A percentile compares a stretch with the other conserved stretches of the same genome.
phyloP scores from a whole-genome alignment of 2,797 vertebrate species.

The Eulemur albifrons region DNA sequence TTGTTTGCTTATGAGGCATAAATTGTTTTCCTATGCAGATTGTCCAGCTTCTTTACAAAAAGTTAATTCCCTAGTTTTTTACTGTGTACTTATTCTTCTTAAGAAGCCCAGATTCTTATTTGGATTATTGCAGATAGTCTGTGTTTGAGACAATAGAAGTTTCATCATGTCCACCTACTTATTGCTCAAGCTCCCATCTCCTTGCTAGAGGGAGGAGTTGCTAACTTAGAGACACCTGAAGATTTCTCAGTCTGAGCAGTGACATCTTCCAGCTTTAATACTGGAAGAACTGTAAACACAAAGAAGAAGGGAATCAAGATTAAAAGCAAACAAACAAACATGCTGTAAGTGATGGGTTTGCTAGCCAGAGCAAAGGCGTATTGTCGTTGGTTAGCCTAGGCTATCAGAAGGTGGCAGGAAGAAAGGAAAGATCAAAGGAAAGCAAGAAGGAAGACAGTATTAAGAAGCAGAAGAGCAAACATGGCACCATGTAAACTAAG shows the following conservation, averaged over 20 bases:
- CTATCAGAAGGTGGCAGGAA: not conserved
- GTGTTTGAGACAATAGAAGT: not conserved
- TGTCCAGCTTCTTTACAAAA: not conserved
- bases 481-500: not conserved
- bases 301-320: not conserved
- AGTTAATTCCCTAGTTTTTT: not conserved
- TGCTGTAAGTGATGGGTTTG: not conserved
- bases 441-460: not conserved
- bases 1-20: not conserved
- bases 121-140: not conserved
- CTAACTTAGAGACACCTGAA: constrained; percentile 7
- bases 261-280: not conserved
- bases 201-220: not conserved
- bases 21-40: not conserved
- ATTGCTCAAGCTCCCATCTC: not conserved
- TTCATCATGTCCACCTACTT: not conserved
- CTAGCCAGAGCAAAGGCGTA: not conserved
- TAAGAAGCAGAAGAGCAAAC: not conserved
- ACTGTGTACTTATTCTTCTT: not conserved
- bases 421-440: not conserved
- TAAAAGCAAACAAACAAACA: not conserved
- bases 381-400: not conserved
- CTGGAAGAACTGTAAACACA: not conserved
- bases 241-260: not conserved
- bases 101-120: not conserved